Evolutionary conservation across 2,113 vertebrate genomes (phyloP).

Genomic region (Pseudorasbora parva): DNA sequence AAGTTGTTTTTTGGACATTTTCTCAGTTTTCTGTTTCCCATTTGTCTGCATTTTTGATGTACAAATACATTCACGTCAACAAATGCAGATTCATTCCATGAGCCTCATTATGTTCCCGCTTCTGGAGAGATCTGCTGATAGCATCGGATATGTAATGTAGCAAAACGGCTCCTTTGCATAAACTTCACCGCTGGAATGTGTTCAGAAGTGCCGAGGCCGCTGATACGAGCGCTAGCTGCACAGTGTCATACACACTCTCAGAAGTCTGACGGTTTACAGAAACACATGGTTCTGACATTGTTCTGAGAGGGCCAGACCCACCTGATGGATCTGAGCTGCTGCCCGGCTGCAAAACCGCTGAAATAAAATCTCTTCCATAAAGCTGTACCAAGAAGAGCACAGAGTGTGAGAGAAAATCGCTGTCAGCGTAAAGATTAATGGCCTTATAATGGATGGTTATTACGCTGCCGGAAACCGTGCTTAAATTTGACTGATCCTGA

Average conservation of each 20-base stretch:
- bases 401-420: constrained; percentile 14
- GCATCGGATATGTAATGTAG: constrained; percentile 21
- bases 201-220: neutral
- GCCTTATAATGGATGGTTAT: constrained; percentile 26
- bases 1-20: constrained; percentile 2
- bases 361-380: constrained; percentile 33
- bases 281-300: neutral
- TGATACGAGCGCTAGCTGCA: neutral
- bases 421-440: constrained; percentile 21
- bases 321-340: constrained; percentile 32
- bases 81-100: constrained; percentile 20
- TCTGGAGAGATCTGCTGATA: constrained; percentile 34
- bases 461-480: neutral
- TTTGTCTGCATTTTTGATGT: neutral
- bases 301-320: neutral
- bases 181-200: constrained; percentile 14
- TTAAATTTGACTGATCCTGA: neutral
- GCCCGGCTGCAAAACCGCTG: constrained; percentile 18
- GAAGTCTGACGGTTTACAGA: constrained; percentile 24
- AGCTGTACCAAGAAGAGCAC: neutral
- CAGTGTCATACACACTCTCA: neutral
- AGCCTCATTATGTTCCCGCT: neutral
- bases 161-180: constrained; percentile 37
- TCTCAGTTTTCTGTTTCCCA: constrained; percentile 8
- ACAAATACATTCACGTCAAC: neutral